These are phyloP conservation scores for Euphydryas editha DNA, from an alignment of 2,888 invertebrate genomes.

Conservation along the genomic window DNA sequence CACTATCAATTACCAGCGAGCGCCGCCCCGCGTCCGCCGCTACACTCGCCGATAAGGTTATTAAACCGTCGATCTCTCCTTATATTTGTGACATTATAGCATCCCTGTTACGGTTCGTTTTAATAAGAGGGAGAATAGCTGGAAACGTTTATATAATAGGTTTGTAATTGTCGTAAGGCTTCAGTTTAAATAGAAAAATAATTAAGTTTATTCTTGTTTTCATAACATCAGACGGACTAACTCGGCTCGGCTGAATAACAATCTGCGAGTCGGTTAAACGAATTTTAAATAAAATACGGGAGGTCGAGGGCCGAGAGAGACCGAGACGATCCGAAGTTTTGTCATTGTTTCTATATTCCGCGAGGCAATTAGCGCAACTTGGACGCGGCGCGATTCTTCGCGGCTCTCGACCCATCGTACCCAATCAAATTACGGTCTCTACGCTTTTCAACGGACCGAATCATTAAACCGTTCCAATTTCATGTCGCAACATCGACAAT, in stretches of 20 bases:
- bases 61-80: slow-evolving; percentile 60
- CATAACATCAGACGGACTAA: slow-evolving; percentile 61
- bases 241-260: slow-evolving; percentile 70
- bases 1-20: slow-evolving; percentile 76
- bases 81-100: slow-evolving; percentile 39
- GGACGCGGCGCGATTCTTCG: slow-evolving; percentile 63
- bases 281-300: slow-evolving; percentile 81
- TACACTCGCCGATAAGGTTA: slow-evolving; percentile 56
- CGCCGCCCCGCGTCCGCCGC: slow-evolving; percentile 50
- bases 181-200: slow-evolving; percentile 61
- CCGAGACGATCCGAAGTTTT: slow-evolving; percentile 73
- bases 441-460: slow-evolving; percentile 57
- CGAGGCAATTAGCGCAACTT: slow-evolving; percentile 78
- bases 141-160: slow-evolving; percentile 36
- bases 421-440: slow-evolving; percentile 72
- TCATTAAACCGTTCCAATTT: slow-evolving; percentile 63
- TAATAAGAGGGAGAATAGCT: slow-evolving; percentile 24
- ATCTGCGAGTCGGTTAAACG: slow-evolving; percentile 76
- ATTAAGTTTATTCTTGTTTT: slow-evolving; percentile 72
- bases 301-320: slow-evolving; percentile 63
- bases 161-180: slow-evolving; percentile 50
- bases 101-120: slow-evolving; percentile 25
- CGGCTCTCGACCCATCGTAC: slow-evolving; percentile 55
- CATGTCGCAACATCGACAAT: slow-evolving; percentile 68
- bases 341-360: slow-evolving; percentile 82